Percentiles rank a stretch among this genome's conserved stretches.
These are phyloP conservation scores for Dolomedes plantarius DNA, from an alignment of 2,888 invertebrate species.

Conservation along the genomic window DNA sequence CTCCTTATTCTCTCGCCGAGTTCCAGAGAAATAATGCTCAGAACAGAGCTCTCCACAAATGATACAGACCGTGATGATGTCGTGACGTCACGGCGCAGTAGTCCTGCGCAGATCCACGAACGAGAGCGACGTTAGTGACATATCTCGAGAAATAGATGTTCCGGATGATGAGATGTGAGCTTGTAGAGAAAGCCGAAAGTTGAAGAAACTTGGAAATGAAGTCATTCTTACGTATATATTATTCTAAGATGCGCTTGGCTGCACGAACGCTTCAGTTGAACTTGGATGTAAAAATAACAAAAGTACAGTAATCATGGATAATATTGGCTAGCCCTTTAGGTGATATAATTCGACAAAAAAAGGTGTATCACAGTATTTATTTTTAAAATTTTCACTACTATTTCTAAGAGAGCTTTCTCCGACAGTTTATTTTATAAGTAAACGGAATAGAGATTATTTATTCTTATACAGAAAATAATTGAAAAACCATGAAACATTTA, in stretches of 20 bases:
- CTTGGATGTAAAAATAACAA: neutral
- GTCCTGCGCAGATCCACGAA: slow-evolving; percentile 17
- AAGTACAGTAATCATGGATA: no score
- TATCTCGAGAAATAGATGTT: neutral
- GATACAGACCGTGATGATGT: slow-evolving; percentile 54
- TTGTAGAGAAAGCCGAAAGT: neutral
- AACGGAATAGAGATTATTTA: no score
- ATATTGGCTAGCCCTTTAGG: no score
- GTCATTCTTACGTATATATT: neutral
- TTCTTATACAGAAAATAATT: no score
- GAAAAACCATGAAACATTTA: no score
- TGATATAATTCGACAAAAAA: no score
- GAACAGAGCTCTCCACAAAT: neutral
- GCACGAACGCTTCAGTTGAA: neutral
- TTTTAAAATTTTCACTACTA: no score
- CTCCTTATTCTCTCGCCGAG: neutral
- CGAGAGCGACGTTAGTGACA: neutral
- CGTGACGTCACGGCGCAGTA: slow-evolving; percentile 47
- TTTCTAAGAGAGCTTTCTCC: no score
- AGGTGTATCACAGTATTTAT: no score
- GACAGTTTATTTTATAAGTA: no score
- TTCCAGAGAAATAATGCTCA: neutral
- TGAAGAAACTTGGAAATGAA: slow-evolving; percentile 8
- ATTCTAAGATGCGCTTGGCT: neutral
- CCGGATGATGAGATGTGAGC: neutral